Percentiles rank a stretch among this genome's conserved stretches.
These are phyloP conservation scores for Sinohyriopsis cumingii DNA, from an alignment of 2,888 invertebrate genomes.

Conservation along the genomic window DNA sequence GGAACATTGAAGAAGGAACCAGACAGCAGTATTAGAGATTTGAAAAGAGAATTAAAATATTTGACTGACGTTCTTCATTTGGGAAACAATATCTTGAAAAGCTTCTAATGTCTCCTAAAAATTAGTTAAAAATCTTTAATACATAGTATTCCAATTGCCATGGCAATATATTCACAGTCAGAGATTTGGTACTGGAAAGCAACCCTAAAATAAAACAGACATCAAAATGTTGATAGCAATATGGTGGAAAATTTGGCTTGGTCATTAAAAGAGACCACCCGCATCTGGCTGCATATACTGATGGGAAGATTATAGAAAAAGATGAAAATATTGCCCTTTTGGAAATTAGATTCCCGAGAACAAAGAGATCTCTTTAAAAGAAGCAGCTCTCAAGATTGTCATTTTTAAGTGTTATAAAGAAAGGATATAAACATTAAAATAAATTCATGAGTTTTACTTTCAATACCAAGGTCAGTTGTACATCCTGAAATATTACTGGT, in stretches of 20 bases:
- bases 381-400: constrained; percentile 6
- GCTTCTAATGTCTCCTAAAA: neutral
- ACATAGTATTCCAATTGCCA: constrained; percentile 6
- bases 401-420: constrained; percentile 1
- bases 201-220: constrained; percentile 6
- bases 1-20: too few species aligned
- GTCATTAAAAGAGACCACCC: constrained; percentile 1
- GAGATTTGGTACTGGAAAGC: constrained; percentile 8
- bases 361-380: constrained; percentile 7
- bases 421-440: constrained; percentile 3
- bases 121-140: constrained; percentile 8
- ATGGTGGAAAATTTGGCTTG: constrained; percentile 2
- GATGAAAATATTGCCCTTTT: neutral
- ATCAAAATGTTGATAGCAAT: neutral
- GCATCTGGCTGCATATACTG: too few species aligned
- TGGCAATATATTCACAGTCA: constrained; percentile 9
- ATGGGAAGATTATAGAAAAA: constrained; percentile 4
- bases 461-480: too few species aligned
- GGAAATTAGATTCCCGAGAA: constrained; percentile 13
- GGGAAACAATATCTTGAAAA: constrained; percentile 2
- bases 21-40: too few species aligned
- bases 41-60: too few species aligned
- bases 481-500: too few species aligned
- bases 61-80: too few species aligned
- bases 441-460: neutral